phyloP scores from a whole-genome alignment of 2,113 vertebrate species.

The Pseudorhombus dupliciocellatus region DNA sequence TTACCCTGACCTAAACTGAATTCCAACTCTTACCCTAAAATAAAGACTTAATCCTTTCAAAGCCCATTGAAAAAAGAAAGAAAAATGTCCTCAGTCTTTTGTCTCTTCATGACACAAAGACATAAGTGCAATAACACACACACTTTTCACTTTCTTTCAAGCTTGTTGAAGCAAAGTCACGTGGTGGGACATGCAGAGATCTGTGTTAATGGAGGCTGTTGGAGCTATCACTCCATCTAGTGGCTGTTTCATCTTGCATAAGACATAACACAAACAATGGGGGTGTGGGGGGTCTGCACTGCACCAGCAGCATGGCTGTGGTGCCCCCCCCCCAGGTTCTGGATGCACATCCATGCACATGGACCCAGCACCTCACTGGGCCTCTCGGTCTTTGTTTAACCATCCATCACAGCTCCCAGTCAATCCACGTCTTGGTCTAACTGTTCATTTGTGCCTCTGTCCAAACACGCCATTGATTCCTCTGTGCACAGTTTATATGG shows the following conservation, averaged over 20 bases:
- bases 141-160: slow-evolving; percentile 16
- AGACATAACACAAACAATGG: not conserved
- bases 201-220: slow-evolving; percentile 31
- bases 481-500: slow-evolving; percentile 37
- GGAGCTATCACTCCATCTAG: slow-evolving; percentile 69
- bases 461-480: slow-evolving; percentile 46
- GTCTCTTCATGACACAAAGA: too few relatives aligned
- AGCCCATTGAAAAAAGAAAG: too few relatives aligned
- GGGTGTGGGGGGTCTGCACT: slow-evolving; percentile 27
- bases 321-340: slow-evolving; percentile 9
- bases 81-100: too few relatives aligned
- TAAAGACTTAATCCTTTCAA: too few relatives aligned
- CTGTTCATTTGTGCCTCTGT: slow-evolving; percentile 31
- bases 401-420: slow-evolving; percentile 21
- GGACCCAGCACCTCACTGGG: not conserved
- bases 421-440: slow-evolving; percentile 30
- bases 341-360: slow-evolving; percentile 8
- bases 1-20: too few relatives aligned
- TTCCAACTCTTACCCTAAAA: too few relatives aligned
- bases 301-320: slow-evolving; percentile 21
- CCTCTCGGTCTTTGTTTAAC: slow-evolving; percentile 31
- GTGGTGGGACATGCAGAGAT: slow-evolving; percentile 1
- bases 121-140: not conserved
- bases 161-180: slow-evolving; percentile 22
- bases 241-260: slow-evolving; percentile 41